A percentile compares a stretch with the other conserved stretches of the same genome.
Evolutionary conservation across 1,140 invertebrate species (phyloP).

Genomic region (Solen grandis): DNA sequence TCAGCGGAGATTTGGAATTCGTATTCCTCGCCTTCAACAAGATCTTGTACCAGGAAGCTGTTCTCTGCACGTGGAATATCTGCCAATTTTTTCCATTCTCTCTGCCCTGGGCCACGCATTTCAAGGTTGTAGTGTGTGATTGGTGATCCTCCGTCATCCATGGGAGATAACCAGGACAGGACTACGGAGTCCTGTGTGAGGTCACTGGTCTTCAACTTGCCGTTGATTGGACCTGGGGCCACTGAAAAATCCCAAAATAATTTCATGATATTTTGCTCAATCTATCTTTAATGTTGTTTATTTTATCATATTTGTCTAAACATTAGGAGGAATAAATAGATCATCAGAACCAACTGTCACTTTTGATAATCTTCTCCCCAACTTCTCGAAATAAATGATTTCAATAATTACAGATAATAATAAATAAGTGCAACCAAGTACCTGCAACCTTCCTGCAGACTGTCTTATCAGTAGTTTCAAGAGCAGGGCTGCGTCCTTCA

Average conservation of each 20-base stretch:
- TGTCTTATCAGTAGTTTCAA: slow-evolving; percentile 85
- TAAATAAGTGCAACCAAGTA: too few relatives aligned
- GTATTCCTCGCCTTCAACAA: slow-evolving; percentile 89
- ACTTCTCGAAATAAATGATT: too few relatives aligned
- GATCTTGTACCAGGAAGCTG: slow-evolving; percentile 69
- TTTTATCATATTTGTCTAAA: too few relatives aligned
- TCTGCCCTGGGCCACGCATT: slow-evolving; percentile 94
- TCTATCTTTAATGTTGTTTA: too few relatives aligned
- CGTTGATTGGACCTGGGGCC: slow-evolving; percentile 91
- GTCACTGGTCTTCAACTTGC: slow-evolving; percentile 91
- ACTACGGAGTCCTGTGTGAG: slow-evolving; percentile 91
- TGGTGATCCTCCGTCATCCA: slow-evolving; percentile 84
- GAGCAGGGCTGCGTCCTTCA: slow-evolving; percentile 90
- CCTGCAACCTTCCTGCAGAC: slow-evolving; percentile 71
- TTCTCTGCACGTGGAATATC: slow-evolving; percentile 61
- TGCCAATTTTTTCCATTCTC: slow-evolving; percentile 92
- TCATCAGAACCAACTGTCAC: too few relatives aligned
- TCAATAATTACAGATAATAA: too few relatives aligned
- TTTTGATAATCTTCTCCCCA: too few relatives aligned
- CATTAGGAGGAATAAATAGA: too few relatives aligned
- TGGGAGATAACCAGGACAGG: slow-evolving; percentile 81
- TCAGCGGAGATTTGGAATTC: slow-evolving; percentile 97
- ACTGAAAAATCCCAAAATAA: slow-evolving; percentile 61
- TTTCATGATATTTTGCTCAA: too few relatives aligned
- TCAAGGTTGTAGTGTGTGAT: slow-evolving; percentile 92